phyloP scores from a whole-genome alignment of 2,797 vertebrate genomes.

The Peromyscus eremicus region DNA sequence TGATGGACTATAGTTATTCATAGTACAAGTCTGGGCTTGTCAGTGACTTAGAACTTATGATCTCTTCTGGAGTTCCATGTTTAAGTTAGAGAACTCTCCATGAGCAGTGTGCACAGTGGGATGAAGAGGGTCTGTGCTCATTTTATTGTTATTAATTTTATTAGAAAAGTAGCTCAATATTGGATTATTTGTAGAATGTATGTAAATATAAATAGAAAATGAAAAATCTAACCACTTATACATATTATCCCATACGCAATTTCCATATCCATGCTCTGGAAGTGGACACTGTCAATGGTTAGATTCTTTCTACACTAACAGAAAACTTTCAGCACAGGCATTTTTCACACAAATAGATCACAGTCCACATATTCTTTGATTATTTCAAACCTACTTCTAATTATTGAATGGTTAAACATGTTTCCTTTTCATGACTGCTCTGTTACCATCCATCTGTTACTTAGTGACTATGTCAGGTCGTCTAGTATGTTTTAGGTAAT shows the following conservation, averaged over 20 bases:
- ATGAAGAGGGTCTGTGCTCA: not conserved
- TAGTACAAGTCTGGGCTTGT: not conserved
- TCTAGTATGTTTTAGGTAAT: not conserved
- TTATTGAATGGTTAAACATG: not conserved
- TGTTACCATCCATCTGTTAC: not conserved
- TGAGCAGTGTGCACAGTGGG: not conserved
- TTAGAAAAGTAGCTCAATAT: not conserved
- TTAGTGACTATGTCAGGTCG: not conserved
- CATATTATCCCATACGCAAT: not conserved
- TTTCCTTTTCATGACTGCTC: not conserved
- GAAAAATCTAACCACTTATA: not conserved
- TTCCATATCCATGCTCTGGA: not conserved
- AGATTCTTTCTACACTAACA: not conserved
- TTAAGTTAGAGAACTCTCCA: not conserved
- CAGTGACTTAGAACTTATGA: not conserved
- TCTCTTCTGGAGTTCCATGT: not conserved
- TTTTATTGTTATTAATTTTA: slow-evolving; percentile 31
- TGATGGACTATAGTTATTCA: not conserved
- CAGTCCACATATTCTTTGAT: not conserved
- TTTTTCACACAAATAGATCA: slow-evolving; percentile 35
- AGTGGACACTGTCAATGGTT: not conserved
- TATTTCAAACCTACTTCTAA: slow-evolving; percentile 9
- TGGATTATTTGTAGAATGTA: not conserved
- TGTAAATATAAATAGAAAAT: slow-evolving; percentile 36
- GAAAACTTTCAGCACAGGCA: not conserved